A percentile compares a stretch with the other conserved stretches of the same genome.
These are phyloP conservation scores for Probosciger aterrimus DNA, from an alignment of 2,113 vertebrate species.

Conservation along the genomic window DNA sequence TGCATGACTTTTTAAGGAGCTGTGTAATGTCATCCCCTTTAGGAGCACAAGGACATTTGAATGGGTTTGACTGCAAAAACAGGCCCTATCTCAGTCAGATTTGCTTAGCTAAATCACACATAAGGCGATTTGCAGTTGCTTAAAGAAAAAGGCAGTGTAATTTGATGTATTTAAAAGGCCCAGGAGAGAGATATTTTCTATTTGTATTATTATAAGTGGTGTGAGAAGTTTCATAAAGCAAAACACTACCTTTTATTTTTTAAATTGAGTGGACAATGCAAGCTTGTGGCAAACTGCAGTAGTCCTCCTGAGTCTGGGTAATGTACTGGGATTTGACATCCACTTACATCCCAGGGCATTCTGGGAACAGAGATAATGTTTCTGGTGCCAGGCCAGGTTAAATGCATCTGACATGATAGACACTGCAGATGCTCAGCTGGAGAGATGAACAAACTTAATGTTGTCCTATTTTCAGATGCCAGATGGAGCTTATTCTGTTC, in stretches of 20 bases:
- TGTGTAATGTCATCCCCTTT: not conserved
- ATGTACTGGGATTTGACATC: not conserved
- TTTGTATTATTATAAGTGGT: not conserved
- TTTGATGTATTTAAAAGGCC: not conserved
- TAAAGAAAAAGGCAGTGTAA: slow-evolving; percentile 31
- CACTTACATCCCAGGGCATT: not conserved
- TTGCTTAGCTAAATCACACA: not conserved
- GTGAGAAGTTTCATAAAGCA: slow-evolving; percentile 11
- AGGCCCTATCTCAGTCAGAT: not conserved
- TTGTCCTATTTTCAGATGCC: not conserved
- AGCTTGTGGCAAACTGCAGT: not conserved
- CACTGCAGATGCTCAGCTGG: not conserved
- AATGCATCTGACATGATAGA: not conserved
- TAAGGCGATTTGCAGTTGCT: slow-evolving; percentile 5
- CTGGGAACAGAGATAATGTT: slow-evolving; percentile 19
- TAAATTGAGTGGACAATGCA: not conserved
- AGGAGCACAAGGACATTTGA: not conserved
- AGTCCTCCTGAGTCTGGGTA: not conserved
- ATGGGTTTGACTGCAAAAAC: not conserved
- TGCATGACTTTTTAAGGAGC: not conserved
- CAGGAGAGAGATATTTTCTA: not conserved
- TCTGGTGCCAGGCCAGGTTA: slow-evolving; percentile 26
- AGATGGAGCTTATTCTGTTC: not conserved
- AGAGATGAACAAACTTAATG: slow-evolving; percentile 3
- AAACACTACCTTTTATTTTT: slow-evolving; percentile 5